Percentiles rank a stretch among this genome's conserved stretches.
Evolutionary conservation across 2,888 invertebrate species (phyloP).

Genomic region (Gymnoscelis rufifasciata): DNA sequence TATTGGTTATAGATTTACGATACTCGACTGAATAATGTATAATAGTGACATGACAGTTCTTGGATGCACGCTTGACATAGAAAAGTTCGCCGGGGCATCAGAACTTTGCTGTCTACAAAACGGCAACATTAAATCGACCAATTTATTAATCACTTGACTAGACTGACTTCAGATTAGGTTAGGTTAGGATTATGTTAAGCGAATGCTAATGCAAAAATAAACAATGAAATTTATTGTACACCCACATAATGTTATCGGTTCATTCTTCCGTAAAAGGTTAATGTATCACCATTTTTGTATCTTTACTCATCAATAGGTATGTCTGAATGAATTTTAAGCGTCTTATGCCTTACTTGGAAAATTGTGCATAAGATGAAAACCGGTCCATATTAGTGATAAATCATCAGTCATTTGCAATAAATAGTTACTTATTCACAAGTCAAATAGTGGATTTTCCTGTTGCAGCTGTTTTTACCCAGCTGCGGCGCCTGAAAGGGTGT

Average conservation of each 20-base stretch:
- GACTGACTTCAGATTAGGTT: slow-evolving; percentile 10
- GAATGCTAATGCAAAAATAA: slow-evolving; percentile 23
- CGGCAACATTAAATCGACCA: background rate
- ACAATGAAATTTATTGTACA: slow-evolving; percentile 27
- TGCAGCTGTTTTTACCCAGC: slow-evolving; percentile 32
- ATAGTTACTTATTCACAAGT: slow-evolving; percentile 39
- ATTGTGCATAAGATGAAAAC: slow-evolving; percentile 54
- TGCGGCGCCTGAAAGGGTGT: slow-evolving; percentile 22
- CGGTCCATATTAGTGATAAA: slow-evolving; percentile 49
- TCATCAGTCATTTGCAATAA: slow-evolving; percentile 51
- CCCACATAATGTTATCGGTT: slow-evolving; percentile 46
- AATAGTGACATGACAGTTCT: slow-evolving; percentile 59
- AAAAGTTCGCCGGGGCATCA: no score
- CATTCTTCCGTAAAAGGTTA: slow-evolving; percentile 44
- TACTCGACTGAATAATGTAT: slow-evolving; percentile 65
- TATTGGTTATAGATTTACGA: slow-evolving; percentile 33
- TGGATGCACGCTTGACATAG: slow-evolving; percentile 14
- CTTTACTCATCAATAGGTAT: slow-evolving; percentile 41
- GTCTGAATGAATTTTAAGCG: slow-evolving; percentile 39
- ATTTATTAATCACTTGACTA: slow-evolving; percentile 2
- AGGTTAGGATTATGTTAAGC: slow-evolving; percentile 17
- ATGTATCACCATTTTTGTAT: slow-evolving; percentile 38
- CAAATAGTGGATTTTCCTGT: slow-evolving; percentile 45
- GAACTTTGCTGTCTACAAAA: background rate
- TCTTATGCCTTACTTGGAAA: slow-evolving; percentile 59